Evolutionary conservation across 2,113 vertebrate genomes (phyloP), one percentile per base, ranked within the genome.

Genomic region (Pygathrix nemaeus): DNA sequence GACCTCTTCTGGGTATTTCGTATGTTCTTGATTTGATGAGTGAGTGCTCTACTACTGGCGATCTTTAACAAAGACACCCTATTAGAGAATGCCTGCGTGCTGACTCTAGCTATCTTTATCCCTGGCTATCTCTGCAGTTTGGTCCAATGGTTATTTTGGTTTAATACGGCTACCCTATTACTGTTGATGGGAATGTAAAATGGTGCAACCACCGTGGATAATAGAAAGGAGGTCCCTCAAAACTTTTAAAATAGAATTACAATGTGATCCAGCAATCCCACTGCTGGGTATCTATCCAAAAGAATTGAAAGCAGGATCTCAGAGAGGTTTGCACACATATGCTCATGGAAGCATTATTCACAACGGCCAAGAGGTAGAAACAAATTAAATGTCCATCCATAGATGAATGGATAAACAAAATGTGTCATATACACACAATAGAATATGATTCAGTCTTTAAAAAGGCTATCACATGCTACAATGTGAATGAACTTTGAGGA

Each of bases 21-120:
- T 82, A 68, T 86, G 75, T 25, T 93, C 61, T 88, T 92, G 30
- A 83, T 92, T 96, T 82, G 48, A 55, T 85, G 55, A 76, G 35
- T 70, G 78, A 93, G 14, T 75, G 32, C 61, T 59, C 32, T 38
- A 25, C 48, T 79, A 8, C 38, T 30, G 52, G 35, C 76, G 70
- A 59, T 83, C n/a, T 27, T 93, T 70, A 92, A 88, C 14, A 85
- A 95, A 90, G 80, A 72, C 23, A 94, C 21, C 1, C 10, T 75
- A 79, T 95, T 70, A n/a, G 52, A 78, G 64, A 80, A 68, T 6
- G 32, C 64, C 43, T 9, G 5, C 17, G 25, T 64, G 13, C 59
- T 75, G 43, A 45, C 16, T 43, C 32, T 50, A n/a, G 32, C n/a
- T 70, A 8, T 50, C 50, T 87, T 68, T 79, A 76, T 61, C 27